Base-by-base conservation (phyloP, 2,888 invertebrate species). In the Elaeidobius kamerunicus region DNA sequence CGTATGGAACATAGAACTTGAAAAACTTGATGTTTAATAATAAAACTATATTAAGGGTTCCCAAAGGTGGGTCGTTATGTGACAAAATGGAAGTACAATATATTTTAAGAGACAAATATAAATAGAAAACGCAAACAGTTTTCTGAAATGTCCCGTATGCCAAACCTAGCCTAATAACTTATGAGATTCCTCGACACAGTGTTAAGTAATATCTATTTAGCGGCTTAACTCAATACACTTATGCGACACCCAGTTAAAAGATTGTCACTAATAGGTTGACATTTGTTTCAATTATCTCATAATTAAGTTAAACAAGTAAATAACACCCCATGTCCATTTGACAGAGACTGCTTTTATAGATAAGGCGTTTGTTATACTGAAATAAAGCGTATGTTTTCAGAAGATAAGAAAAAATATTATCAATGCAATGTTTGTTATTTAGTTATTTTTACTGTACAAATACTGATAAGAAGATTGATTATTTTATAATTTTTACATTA, bases 301-400 rank as follows among this genome's bases (percentile, higher is more conserved):
- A 57, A 57, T 57, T 57, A 57, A 57, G 57, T 57, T 57, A 57
- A 57, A 57, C 54, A 50, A 53, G 57, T 57, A 57, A 57, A 57
- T 57, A 57, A 57, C 53, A 51, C 51, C 50, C 53, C 45, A 48
- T 50, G 39, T 34, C 39, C 53, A 53, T 52, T 48, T 49, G 55
- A 47, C 43, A 38, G 34, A 45, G 39, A 48, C 23, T 34, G 38
- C 18, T 32, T 11, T n/a, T n/a, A n/a, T 20, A 52, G 52, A 52
- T 52, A 52, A 52, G 17, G 23, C 36, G 17, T 42, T 44, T 36
- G 28, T 39, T 34, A 15, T 34, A 32, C n/a, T 12, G 30, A 40
- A 45, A 23, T 45, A 52, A 40, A 36, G 17, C 39, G 45, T 44
- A 39, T 30, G 51, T 52, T 52, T 39, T 20, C 17, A 39, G 9